Conservation (phyloP, 2,888 invertebrate genomes). For the Diaphora mendica region DNA sequence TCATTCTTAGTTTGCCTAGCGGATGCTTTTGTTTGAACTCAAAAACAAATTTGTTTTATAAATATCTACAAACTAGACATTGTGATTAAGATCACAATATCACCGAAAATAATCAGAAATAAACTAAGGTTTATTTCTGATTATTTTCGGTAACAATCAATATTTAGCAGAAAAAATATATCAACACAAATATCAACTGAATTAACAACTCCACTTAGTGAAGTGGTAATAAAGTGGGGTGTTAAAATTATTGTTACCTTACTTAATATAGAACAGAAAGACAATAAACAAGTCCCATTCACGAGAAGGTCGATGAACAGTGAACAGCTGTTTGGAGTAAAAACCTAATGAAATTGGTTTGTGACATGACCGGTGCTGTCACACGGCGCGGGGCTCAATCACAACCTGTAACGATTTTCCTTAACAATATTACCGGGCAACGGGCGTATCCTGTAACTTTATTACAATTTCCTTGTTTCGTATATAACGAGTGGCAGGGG, state of each 20-base stretch:
- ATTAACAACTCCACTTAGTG: not conserved
- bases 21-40: not conserved
- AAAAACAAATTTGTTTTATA: not conserved
- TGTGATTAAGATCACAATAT: too few species aligned
- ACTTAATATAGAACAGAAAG: not conserved
- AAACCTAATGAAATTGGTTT: slow-evolving; percentile 52
- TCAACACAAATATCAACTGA: not conserved
- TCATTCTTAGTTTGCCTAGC: not conserved
- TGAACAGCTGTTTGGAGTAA: slow-evolving; percentile 35
- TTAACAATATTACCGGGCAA: slow-evolving; percentile 71
- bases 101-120: too few species aligned
- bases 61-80: not conserved
- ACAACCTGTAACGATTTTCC: slow-evolving; percentile 66
- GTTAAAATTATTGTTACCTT: not conserved
- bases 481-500: slow-evolving; percentile 71
- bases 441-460: slow-evolving; percentile 71
- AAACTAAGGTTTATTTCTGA: too few species aligned
- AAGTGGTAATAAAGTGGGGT: not conserved
- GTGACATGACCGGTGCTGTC: slow-evolving; percentile 48
- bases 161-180: not conserved
- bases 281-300: not conserved
- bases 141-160: not conserved
- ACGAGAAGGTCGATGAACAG: slow-evolving; percentile 21
- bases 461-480: slow-evolving; percentile 77
- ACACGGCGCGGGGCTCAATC: slow-evolving; percentile 56